Evolutionary conservation across 2,888 invertebrate genomes (phyloP).

Genomic region (Orthosia incerta): DNA sequence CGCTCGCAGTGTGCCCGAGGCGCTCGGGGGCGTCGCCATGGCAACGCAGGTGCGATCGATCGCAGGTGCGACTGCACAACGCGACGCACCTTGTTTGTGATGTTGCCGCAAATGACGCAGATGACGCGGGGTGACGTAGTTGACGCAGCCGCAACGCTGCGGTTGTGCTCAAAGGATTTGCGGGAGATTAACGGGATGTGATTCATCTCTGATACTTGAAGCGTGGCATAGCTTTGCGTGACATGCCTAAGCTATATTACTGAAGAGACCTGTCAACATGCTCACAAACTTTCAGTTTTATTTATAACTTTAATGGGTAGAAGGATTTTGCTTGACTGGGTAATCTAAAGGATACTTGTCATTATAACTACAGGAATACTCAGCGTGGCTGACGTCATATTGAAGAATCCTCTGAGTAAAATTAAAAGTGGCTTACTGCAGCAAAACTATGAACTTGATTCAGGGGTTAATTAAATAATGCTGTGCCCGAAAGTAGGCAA

Average conservation of each 20-base stretch:
- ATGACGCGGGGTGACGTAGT: not conserved
- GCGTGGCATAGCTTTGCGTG: no score
- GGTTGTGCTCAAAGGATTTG: constrained; percentile 11
- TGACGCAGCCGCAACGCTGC: not conserved
- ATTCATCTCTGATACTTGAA: not conserved
- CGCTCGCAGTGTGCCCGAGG: constrained; percentile 27
- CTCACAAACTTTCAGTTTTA: no score
- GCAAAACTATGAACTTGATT: not conserved
- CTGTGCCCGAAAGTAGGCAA: no score
- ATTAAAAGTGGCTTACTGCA: not conserved
- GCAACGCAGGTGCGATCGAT: constrained; percentile 85
- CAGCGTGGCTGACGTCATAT: no score
- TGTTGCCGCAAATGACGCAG: constrained; percentile 9
- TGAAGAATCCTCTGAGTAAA: no score
- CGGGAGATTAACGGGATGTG: not conserved
- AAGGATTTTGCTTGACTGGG: not conserved
- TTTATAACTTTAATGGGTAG: no score
- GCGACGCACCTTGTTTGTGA: constrained; percentile 42
- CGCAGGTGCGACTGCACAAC: constrained; percentile 73
- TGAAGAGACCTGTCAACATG: no score
- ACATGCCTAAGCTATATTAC: no score
- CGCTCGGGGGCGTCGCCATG: constrained; percentile 75
- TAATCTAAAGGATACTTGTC: not conserved
- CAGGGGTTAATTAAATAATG: not conserved
- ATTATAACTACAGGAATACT: not conserved